Evolutionary conservation across 1,140 invertebrate species (phyloP), one percentile per base, ranked within the genome.

Genomic region (Zophobas atratus): DNA sequence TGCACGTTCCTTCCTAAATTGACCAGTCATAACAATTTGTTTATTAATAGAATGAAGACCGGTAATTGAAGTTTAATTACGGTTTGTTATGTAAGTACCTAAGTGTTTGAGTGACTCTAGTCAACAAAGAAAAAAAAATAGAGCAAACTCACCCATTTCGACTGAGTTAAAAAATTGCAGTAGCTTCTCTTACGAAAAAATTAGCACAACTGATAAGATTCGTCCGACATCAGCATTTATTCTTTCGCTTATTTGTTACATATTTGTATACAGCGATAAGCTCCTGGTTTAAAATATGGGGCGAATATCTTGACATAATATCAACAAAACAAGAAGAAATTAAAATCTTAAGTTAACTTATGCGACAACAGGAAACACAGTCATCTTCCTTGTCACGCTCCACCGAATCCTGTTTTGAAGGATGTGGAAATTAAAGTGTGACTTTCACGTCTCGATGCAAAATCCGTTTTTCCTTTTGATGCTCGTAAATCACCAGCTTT

Each of bases 231-330:
- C 49, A 20, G 38, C 60, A 43, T 39, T 67, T 67, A 67, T 67
- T 67, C 38, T 67, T 67, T 67, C 43, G 39, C 39, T 33, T 67
- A 67, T 67, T 67, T 67, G 60, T 43, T 67, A 67, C 38, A 67
- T 67, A 67, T 67, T 67, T 67, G 36, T 20, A 20, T 20, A 46
- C 3, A 67, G 39, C 43, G 39, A 67, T 67, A 67, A 67, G n/a
- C 43, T 46, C 43, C 43, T 4, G 6, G 6, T 46, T 46, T 4
- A 46, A 46, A 46, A 20, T 20, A 20, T 20, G 20, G 20, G 20
- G 20, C 20, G 20, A 46, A 60, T 60, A 60, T 60, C 56, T 60
- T 60, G 60, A 67, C 60, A 67, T 63, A 39, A 32, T 46, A n/a
- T 67, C 39, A 43, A 41, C 60, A 67, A 3, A 32, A 36, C 8